Conservation (phyloP, 2,888 invertebrate genomes). For the Archips xylosteana region DNA sequence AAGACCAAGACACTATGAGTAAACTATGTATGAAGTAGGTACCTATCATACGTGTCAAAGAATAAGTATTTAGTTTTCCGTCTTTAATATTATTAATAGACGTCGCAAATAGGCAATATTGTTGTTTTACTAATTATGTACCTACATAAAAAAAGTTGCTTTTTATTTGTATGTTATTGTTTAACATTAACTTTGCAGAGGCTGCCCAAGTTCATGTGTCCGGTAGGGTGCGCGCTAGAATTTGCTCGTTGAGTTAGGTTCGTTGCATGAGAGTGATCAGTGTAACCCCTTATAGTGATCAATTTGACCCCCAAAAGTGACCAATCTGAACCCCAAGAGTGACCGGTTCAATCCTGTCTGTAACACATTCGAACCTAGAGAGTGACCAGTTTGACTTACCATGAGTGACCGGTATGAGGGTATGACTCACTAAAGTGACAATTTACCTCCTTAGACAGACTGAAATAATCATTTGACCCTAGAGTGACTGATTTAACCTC, state of each 20-base stretch:
- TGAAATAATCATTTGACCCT: too few species aligned
- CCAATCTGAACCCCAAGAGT: background rate
- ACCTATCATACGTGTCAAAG: too few species aligned
- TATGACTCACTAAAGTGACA: too few species aligned
- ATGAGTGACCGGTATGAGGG: too few species aligned
- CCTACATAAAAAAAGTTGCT: background rate
- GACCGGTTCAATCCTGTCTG: background rate
- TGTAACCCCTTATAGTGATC: constrained; percentile 17
- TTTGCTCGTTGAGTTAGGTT: constrained; percentile 81
- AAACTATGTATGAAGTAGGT: too few species aligned
- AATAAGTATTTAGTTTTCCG: too few species aligned
- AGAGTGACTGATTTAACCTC: background rate
- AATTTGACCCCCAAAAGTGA: background rate
- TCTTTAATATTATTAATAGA: background rate
- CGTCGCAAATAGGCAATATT: background rate
- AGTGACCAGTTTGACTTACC: background rate
- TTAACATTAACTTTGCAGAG: constrained; percentile 62
- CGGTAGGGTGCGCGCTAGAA: constrained; percentile 69
- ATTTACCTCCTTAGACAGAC: too few species aligned
- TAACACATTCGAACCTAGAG: background rate
- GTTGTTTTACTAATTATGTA: constrained; percentile 30
- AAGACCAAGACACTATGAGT: too few species aligned
- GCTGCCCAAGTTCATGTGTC: constrained; percentile 58
- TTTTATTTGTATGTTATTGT: constrained; percentile 41
- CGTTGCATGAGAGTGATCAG: constrained; percentile 70